These are phyloP conservation scores for Hydrophis major DNA, from an alignment of 2,797 vertebrate genomes.

Conservation along the genomic window DNA sequence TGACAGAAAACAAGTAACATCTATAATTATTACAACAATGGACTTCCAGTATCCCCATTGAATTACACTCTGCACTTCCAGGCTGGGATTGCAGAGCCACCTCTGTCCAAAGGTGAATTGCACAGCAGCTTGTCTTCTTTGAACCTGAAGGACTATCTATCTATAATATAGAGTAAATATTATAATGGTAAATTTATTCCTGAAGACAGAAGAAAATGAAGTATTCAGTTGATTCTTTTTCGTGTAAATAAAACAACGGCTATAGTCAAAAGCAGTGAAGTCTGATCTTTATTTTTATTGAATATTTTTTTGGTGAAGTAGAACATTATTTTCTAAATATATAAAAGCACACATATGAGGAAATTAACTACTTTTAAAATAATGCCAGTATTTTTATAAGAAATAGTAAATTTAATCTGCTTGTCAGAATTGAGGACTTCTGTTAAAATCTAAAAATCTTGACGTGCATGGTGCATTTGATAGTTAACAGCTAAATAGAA, in stretches of 20 bases:
- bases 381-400: background rate
- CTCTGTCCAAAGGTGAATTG: background rate
- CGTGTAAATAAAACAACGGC: constrained; percentile 13
- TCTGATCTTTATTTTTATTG: constrained; percentile 9
- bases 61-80: background rate
- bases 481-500: background rate
- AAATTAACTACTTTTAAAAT: constrained; percentile 13
- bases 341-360: background rate
- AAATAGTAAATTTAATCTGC: background rate
- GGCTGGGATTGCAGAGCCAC: background rate
- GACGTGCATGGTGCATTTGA: background rate
- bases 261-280: background rate
- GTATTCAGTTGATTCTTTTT: constrained; percentile 10
- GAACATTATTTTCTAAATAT: background rate
- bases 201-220: background rate
- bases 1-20: background rate
- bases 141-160: background rate
- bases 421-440: background rate
- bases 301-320: constrained; percentile 27
- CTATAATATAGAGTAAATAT: background rate
- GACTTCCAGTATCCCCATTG: background rate
- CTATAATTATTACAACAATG: background rate
- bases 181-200: constrained; percentile 8
- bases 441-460: background rate
- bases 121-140: background rate